phyloP scores from a whole-genome alignment of 2,888 invertebrate species.

The Parthenolecanium corni region DNA sequence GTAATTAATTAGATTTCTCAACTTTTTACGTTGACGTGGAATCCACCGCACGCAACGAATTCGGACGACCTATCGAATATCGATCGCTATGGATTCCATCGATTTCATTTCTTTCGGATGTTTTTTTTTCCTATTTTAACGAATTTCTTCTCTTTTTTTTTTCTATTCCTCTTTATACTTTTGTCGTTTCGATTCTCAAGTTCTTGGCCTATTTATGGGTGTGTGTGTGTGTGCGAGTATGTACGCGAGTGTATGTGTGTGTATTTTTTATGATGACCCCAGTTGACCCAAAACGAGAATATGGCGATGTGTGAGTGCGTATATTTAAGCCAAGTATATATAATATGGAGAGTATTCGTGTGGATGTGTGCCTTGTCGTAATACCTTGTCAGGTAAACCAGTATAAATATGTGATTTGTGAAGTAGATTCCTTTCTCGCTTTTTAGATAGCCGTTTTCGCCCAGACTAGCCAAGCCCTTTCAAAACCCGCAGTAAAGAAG shows the following conservation, averaged over 20 bases:
- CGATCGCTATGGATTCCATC: not conserved
- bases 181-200: slow-evolving; percentile 10
- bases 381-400: slow-evolving; percentile 29
- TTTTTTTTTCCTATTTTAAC: slow-evolving; percentile 10
- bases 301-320: not conserved
- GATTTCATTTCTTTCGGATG: slow-evolving; percentile 7
- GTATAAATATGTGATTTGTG: slow-evolving; percentile 29
- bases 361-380: slow-evolving; percentile 22
- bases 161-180: not conserved
- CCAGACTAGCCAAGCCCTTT: slow-evolving; percentile 28
- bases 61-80: no score
- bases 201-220: slow-evolving; percentile 27
- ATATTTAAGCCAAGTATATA: not conserved
- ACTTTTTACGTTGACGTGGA: no score
- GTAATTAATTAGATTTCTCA: no score
- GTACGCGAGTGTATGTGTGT: no score
- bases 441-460: slow-evolving; percentile 28
- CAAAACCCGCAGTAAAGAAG: no score
- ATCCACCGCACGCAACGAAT: no score
- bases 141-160: not conserved
- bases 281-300: slow-evolving; percentile 28
- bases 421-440: slow-evolving; percentile 28
- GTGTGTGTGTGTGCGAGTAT: no score
- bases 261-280: no score
- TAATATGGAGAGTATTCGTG: not conserved